A percentile compares a stretch with the other conserved stretches of the same genome.
phyloP scores from a whole-genome alignment of 2,797 vertebrate genomes.

The Kryptolebias ocellatus region DNA sequence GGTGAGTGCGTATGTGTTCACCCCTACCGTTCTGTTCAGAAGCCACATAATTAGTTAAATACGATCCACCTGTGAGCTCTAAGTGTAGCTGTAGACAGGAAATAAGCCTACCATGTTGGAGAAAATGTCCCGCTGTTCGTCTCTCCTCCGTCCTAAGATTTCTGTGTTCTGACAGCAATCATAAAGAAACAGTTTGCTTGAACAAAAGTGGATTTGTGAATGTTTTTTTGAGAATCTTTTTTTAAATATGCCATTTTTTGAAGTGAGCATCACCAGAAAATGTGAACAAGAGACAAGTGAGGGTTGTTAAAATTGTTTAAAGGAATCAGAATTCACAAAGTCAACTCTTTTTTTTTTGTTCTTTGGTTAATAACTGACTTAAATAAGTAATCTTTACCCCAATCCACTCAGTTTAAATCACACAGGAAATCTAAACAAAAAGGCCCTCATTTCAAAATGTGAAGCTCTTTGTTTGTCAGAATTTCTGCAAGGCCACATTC shows the following conservation, averaged over 20 bases:
- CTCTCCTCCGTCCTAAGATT: too few species aligned
- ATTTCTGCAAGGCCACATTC: constrained; percentile 40
- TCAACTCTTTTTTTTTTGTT: not conserved
- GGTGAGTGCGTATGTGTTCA: too few species aligned
- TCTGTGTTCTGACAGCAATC: not conserved
- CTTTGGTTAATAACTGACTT: not conserved
- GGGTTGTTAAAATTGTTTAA: not conserved
- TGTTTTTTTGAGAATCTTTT: not conserved
- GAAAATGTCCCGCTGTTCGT: too few species aligned
- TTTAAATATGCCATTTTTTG: not conserved
- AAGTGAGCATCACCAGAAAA: not conserved
- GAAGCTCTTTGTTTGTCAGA: not conserved
- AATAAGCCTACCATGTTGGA: too few species aligned
- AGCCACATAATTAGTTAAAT: too few species aligned
- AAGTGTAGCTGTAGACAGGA: too few species aligned
- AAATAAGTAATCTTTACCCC: not conserved
- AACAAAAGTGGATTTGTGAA: not conserved
- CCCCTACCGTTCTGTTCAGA: too few species aligned
- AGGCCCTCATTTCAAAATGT: constrained; percentile 13
- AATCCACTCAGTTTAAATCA: not conserved
- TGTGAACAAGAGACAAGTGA: not conserved
- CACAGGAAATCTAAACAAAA: not conserved
- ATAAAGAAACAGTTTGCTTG: not conserved
- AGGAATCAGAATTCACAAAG: not conserved
- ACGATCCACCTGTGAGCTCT: too few species aligned